phyloP scores from a whole-genome alignment of 2,113 vertebrate genomes.

The Climacteris rufus region DNA sequence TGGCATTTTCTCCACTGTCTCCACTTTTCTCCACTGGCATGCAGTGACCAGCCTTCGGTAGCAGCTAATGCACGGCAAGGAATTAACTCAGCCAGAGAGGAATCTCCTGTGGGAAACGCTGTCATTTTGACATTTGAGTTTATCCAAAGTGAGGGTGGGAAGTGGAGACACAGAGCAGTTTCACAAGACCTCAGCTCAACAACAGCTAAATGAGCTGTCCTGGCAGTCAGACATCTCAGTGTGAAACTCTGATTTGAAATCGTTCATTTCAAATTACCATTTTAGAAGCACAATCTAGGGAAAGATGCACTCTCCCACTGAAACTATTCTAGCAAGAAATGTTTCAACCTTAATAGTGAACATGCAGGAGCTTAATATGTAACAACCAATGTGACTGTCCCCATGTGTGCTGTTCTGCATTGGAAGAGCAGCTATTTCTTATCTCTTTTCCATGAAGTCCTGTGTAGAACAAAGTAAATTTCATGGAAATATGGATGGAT shows the following conservation, averaged over 20 bases:
- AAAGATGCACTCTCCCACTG: neutral
- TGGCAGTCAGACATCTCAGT: neutral
- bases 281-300: neutral
- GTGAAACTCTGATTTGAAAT: neutral
- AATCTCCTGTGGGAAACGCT: neutral
- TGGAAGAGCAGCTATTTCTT: neutral
- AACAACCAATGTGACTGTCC: neutral
- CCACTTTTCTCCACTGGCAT: fast-evolving
- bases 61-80: neutral
- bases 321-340: neutral
- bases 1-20: fast-evolving
- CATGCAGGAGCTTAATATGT: neutral
- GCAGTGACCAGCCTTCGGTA: neutral
- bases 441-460: neutral
- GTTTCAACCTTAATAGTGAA: neutral
- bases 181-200: neutral
- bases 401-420: neutral
- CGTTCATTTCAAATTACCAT: neutral
- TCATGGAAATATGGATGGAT: neutral
- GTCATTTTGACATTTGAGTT: neutral
- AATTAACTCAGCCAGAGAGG: neutral
- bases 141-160: neutral
- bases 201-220: neutral
- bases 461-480: neutral
- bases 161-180: neutral